Conservation (phyloP, 2,888 invertebrate species). For the Tinea pellionella region DNA sequence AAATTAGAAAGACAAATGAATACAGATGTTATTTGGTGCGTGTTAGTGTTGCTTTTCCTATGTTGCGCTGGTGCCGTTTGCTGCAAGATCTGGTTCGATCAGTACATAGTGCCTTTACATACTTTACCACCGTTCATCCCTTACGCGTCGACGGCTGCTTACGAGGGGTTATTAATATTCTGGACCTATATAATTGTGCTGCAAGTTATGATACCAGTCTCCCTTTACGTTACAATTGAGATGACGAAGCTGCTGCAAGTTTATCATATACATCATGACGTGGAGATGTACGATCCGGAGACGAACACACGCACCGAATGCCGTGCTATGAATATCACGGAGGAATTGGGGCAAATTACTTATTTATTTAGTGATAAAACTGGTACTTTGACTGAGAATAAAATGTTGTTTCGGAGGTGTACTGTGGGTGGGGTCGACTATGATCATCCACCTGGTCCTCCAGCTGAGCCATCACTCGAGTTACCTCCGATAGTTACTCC, state of each 20-base stretch:
- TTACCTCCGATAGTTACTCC: conserved; percentile 58
- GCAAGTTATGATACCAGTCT: conserved; percentile 97
- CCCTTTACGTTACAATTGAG: conserved; percentile 96
- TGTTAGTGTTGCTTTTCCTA: conserved; percentile 87
- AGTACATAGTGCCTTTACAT: conserved; percentile 49
- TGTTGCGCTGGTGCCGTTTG: conserved; percentile 93
- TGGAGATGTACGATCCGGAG: conserved; percentile 85
- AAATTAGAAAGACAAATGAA: conserved; percentile 94
- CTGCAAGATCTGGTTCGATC: conserved; percentile 86
- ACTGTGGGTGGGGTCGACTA: conserved; percentile 91
- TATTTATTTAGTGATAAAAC: conserved; percentile 98
- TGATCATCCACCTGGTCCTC: conserved; percentile 80
- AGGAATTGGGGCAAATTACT: conserved; percentile 91
- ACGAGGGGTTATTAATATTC: conserved; percentile 88
- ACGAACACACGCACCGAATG: conserved; percentile 84
- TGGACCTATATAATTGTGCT: conserved; percentile 96
- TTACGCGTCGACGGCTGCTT: conserved; percentile 68
- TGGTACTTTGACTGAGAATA: conserved; percentile 96
- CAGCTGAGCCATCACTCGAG: conserved; percentile 72
- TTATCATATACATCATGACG: conserved; percentile 93
- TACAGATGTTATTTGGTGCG: conserved; percentile 96
- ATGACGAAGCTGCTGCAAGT: conserved; percentile 96
- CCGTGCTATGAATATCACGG: conserved; percentile 95
- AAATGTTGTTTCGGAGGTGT: conserved; percentile 95
- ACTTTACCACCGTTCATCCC: conserved; percentile 77